phyloP scores from a whole-genome alignment of 2,888 invertebrate species.

The Melolontha melolontha region DNA sequence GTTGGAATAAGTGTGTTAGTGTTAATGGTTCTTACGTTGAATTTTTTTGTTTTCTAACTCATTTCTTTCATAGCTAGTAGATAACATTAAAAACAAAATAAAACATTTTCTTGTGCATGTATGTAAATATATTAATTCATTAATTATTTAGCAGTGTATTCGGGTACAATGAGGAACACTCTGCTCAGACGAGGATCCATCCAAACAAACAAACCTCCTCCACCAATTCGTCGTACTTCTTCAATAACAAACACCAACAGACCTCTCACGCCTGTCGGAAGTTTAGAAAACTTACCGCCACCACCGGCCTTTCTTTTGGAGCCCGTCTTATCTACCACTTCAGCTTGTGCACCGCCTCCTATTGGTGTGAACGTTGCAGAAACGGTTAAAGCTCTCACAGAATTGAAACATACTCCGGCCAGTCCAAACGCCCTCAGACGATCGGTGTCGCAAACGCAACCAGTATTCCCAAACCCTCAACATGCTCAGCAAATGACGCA shows the following conservation, averaged over 20 bases:
- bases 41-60: no score
- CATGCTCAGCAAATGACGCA: slow-evolving; percentile 53
- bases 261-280: slow-evolving; percentile 62
- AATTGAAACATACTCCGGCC: slow-evolving; percentile 87
- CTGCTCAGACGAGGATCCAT: slow-evolving; percentile 72
- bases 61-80: no score
- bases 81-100: no score
- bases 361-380: slow-evolving; percentile 80
- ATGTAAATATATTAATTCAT: no score
- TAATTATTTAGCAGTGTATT: slow-evolving; percentile 53
- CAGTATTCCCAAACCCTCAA: slow-evolving; percentile 39
- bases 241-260: slow-evolving; percentile 68
- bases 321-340: slow-evolving; percentile 48
- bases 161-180: slow-evolving; percentile 62
- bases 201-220: slow-evolving; percentile 79
- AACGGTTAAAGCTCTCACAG: slow-evolving; percentile 87
- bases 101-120: no score
- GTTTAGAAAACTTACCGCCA: slow-evolving; percentile 74
- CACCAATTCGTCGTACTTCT: slow-evolving; percentile 86
- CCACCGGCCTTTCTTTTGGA: slow-evolving; percentile 84
- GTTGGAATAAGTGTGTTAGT: no score
- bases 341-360: slow-evolving; percentile 28
- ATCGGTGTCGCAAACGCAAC: slow-evolving; percentile 57
- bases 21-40: no score
- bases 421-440: slow-evolving; percentile 82